Base-by-base conservation (phyloP, 2,113 vertebrate species). In the Hyla sarda region DNA sequence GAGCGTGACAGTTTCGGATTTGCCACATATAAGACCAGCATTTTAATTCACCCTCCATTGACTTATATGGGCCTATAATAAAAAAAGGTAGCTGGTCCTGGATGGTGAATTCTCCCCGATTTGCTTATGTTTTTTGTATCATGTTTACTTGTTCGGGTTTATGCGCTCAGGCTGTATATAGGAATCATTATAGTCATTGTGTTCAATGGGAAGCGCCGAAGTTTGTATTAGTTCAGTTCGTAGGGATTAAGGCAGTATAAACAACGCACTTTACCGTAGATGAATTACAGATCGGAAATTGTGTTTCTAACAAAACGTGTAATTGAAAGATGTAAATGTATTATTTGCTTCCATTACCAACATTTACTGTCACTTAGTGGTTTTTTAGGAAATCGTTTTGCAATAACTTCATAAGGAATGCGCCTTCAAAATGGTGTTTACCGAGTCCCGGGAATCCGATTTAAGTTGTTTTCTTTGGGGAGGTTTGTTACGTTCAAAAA, bases 351-450 rank as follows among this genome's bases (percentile, higher is more conserved):
- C 71, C 37, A 73, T 73, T 73, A n/a, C 37, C 71, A 34, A n/a
- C 71, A 73, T 45, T 73, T 73, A 73, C 71, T 73, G 37, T 73
- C 71, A 73, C 34, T 73, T 45, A 73, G 34, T 73, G 71, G 19
- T 30, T 45, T 32, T 37, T 73, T 72, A 73, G 37, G 21, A 73
- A 73, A n/a, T 73, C 9, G 23, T 1, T 73, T 73, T 45, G 71
- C 37, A 45, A n/a, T 45, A 45, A 73, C 23, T 41, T 73, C 1
- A n/a, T 45, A 23, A 73, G 37, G 10, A 45, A 14, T 23, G 6
- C 1, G 37, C 37, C 30, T 32, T 30, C 8, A 34, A 30, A 37
- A 69, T 69, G 14, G 32, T 34, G 14, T 34, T 69, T 10, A 17
- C 65, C 9, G 30, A 34, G 65, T 21, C 65, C 32, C 25, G 11